A percentile compares a stretch with the other conserved stretches of the same genome.
Conservation (phyloP, 2,113 vertebrate genomes). For the Acanthochromis polyacanthus region DNA sequence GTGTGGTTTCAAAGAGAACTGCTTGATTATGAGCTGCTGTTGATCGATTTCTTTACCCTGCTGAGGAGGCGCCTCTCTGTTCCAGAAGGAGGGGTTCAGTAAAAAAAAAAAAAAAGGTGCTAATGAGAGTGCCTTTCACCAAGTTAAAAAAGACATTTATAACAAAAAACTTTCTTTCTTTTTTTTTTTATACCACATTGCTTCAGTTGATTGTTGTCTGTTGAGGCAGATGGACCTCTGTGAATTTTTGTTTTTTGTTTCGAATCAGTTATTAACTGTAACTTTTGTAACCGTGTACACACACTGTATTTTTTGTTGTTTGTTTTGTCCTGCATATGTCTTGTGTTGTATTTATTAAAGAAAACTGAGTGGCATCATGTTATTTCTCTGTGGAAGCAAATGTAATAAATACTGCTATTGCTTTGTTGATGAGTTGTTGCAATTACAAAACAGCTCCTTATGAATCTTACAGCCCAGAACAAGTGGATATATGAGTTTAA, state of each 20-base stretch:
- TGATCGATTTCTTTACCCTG: not conserved
- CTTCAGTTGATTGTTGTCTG: not conserved
- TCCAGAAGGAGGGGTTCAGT: slow-evolving; percentile 1
- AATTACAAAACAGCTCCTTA: not conserved
- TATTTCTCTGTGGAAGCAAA: slow-evolving; percentile 30
- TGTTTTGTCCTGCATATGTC: slow-evolving; percentile 10
- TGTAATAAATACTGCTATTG: slow-evolving; percentile 57
- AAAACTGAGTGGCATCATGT: not conserved
- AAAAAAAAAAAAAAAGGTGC: slow-evolving; percentile 16
- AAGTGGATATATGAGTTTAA: not conserved
- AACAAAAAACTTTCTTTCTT: not conserved
- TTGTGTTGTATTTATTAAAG: slow-evolving; percentile 69
- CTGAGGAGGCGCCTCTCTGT: not conserved
- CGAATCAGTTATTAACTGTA: not conserved
- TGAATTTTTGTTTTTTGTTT: slow-evolving; percentile 8
- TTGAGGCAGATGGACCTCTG: not conserved
- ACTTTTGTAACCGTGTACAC: not conserved
- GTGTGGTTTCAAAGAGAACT: slow-evolving; percentile 7
- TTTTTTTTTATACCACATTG: not conserved
- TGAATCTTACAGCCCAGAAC: not conserved
- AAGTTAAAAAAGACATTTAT: slow-evolving; percentile 4
- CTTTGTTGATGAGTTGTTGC: slow-evolving; percentile 32
- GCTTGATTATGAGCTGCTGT: slow-evolving; percentile 6
- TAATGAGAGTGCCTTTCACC: slow-evolving; percentile 48
- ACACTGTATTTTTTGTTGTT: not conserved